These are phyloP conservation scores for Stenchaetothrips biformis DNA, from an alignment of 2,888 invertebrate genomes.

Conservation along the genomic window DNA sequence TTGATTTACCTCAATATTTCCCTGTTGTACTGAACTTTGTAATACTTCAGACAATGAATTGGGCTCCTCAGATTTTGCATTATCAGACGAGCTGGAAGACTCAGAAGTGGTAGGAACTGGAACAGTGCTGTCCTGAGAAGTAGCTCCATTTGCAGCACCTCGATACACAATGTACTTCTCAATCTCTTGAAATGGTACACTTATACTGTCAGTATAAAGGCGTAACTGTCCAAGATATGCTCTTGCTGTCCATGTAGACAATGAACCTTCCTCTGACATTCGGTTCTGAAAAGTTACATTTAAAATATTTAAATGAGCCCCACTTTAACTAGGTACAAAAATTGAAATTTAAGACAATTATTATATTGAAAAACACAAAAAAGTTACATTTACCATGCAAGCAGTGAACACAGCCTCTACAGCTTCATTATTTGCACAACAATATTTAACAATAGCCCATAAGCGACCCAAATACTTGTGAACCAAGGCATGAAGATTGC, in stretches of 20 bases:
- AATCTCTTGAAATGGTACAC: slow-evolving; percentile 31
- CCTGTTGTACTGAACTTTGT: not conserved
- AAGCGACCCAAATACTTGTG: slow-evolving; percentile 43
- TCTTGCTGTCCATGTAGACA: slow-evolving; percentile 43
- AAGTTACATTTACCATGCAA: not conserved
- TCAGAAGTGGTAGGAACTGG: not conserved
- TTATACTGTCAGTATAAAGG: slow-evolving; percentile 35
- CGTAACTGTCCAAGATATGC: slow-evolving; percentile 39
- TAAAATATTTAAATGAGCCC: not conserved
- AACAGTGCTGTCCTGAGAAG: not conserved
- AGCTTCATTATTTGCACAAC: slow-evolving; percentile 45
- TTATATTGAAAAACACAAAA: slow-evolving; percentile 2
- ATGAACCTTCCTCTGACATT: slow-evolving; percentile 44
- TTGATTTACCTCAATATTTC: not conserved
- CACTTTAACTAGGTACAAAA: not conserved
- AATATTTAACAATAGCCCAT: slow-evolving; percentile 43
- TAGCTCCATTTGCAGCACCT: not conserved
- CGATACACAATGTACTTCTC: not conserved
- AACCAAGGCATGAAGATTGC: slow-evolving; percentile 41
- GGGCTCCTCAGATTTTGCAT: not conserved
- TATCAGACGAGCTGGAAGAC: not conserved
- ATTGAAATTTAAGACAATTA: slow-evolving; percentile 27
- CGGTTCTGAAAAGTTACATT: slow-evolving; percentile 40
- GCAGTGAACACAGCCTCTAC: slow-evolving; percentile 43
- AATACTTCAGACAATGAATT: not conserved